Evolutionary conservation across 2,797 vertebrate species (phyloP), one percentile per base, ranked within the genome.

Genomic region (Phataginus tetradactyla): DNA sequence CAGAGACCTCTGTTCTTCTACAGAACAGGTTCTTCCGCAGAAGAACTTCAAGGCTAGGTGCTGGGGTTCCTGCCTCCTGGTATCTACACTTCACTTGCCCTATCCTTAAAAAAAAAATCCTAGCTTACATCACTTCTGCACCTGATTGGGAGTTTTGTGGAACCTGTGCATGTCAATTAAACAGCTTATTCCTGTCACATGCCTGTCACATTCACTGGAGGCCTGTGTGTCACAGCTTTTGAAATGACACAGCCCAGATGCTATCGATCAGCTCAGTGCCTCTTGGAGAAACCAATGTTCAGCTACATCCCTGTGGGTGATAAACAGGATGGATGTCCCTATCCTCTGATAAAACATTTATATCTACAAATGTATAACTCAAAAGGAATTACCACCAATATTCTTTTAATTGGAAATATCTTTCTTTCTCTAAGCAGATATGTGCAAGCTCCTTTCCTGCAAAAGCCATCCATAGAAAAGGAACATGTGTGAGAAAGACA

Each of bases 401-500:
- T 66, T 89, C 95, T 96, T 95, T 96, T 98, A 98, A 98, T 63
- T 98, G 96, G 86, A 96, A 96, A 88, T 97, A 97, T 98, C 98
- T 98, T 98, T 97, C 96, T 98, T 97, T 66, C 74, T 97, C 72
- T 96, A 96, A 98, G 94, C 83, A 98, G 96, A 90, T 95, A 59
- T 13, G 49, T 64, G 53, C 88, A 94, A 74, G 80, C 68, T 75
- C 87, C 93, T 96, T 86, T 96, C 86, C 91, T 94, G 55, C 96
- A 97, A 96, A 97, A 98, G 91, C 96, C 96, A 96, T 97, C 96
- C 95, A 94, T 96, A 97, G 97, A 94, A 92, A 97, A 96, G 96
- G 97, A 98, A 97, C 97, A 96, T 95, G 96, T 98, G 78, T 98
- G 96, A 97, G 96, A 96, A 97, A 98, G 98, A 98, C 95, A 98